Evolutionary conservation across 2,797 vertebrate genomes (phyloP).

Genomic region (Pantherophis alleghaniensis): DNA sequence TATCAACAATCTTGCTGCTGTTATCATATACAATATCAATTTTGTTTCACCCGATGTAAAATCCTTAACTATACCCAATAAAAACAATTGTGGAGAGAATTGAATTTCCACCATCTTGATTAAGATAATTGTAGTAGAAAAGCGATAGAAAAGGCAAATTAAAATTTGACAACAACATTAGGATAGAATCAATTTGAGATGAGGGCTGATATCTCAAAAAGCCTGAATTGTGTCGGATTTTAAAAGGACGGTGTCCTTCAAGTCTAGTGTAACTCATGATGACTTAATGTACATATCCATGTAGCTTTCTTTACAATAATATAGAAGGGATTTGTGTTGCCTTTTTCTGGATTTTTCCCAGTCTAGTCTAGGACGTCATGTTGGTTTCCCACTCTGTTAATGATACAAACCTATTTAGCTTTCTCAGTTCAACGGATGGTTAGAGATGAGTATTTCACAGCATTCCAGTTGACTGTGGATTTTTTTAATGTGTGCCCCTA

Average conservation of each 20-base stretch:
- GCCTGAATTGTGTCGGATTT: background rate
- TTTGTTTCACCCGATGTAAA: too few relatives aligned
- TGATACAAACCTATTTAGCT: background rate
- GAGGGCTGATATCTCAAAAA: background rate
- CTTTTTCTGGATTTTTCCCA: background rate
- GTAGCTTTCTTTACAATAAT: background rate
- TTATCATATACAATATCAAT: too few relatives aligned
- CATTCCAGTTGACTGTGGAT: background rate
- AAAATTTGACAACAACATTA: background rate
- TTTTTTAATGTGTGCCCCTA: background rate
- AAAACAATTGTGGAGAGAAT: too few relatives aligned
- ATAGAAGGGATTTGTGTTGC: background rate
- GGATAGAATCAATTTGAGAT: background rate
- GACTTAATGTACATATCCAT: background rate
- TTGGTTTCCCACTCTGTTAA: background rate
- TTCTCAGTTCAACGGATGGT: background rate
- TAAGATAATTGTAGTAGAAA: background rate
- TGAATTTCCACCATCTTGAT: background rate
- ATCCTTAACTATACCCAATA: too few relatives aligned
- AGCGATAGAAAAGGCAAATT: background rate
- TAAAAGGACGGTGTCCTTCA: background rate
- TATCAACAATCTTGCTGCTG: too few relatives aligned
- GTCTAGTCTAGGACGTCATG: background rate
- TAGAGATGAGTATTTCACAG: background rate
- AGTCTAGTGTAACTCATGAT: background rate